Evolutionary conservation across 2,888 invertebrate species (phyloP).

Genomic region (Doris montereyensis): DNA sequence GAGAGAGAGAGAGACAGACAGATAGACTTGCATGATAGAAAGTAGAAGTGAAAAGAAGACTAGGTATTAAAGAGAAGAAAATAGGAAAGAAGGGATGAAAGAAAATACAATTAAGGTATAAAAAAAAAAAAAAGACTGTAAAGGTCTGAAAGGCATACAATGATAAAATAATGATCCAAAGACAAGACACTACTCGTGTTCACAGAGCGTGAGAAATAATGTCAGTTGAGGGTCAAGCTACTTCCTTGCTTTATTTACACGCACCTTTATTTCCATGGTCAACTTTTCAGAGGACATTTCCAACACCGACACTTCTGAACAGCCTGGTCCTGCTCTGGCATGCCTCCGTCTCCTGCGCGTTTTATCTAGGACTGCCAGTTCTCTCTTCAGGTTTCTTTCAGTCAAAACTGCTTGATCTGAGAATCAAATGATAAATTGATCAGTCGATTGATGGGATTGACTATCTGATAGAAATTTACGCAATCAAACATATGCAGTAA

Average conservation of each 20-base stretch:
- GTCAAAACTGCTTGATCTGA: conserved; percentile 66
- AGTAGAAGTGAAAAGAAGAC: neutral
- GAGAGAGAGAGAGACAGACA: neutral
- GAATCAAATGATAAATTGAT: conserved; percentile 42
- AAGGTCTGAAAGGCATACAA: neutral
- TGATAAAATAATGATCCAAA: neutral
- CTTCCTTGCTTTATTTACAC: no score
- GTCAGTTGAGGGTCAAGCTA: no score
- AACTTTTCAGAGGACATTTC: conserved; percentile 62
- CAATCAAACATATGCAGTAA: no score
- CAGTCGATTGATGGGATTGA: no score
- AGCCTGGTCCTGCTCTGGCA: conserved; percentile 27
- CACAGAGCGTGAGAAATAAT: no score
- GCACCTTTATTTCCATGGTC: conserved; percentile 54
- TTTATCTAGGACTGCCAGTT: conserved; percentile 54
- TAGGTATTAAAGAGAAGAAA: neutral
- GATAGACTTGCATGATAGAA: neutral
- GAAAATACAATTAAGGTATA: no score
- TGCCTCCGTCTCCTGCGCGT: conserved; percentile 46
- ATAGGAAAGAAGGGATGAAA: neutral
- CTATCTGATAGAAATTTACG: no score
- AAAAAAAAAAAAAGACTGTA: neutral
- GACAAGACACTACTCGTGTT: conserved; percentile 2
- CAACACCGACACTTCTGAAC: conserved; percentile 53
- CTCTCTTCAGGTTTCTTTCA: conserved; percentile 53